These are phyloP conservation scores for Nerophis lumbriciformis DNA, from an alignment of 2,113 vertebrate species.

Conservation along the genomic window DNA sequence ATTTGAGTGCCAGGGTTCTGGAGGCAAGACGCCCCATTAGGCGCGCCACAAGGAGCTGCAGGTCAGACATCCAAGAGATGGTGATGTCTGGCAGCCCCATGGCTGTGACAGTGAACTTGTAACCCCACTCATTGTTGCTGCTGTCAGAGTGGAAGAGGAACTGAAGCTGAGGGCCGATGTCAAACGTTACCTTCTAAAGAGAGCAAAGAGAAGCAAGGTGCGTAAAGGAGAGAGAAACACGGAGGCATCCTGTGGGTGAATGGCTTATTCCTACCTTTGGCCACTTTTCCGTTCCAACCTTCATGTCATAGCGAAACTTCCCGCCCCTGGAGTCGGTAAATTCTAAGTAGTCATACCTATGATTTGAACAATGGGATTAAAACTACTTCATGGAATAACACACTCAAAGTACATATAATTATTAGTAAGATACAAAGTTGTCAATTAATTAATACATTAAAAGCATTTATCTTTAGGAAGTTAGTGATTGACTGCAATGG, in stretches of 20 bases:
- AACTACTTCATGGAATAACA: no score
- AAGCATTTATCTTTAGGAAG: no score
- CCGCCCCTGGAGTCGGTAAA: slow-evolving; percentile 93
- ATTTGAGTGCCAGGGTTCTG: slow-evolving; percentile 84
- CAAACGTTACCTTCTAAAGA: slow-evolving; percentile 93
- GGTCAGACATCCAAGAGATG: slow-evolving; percentile 91
- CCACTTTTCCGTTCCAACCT: slow-evolving; percentile 96
- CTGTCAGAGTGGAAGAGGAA: slow-evolving; percentile 98
- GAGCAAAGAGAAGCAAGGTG: slow-evolving; percentile 43
- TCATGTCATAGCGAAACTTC: slow-evolving; percentile 93
- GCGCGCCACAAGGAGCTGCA: slow-evolving; percentile 88
- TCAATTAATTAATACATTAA: no score
- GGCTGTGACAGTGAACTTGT: slow-evolving; percentile 91
- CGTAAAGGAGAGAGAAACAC: not conserved
- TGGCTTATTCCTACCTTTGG: slow-evolving; percentile 78
- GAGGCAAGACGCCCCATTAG: slow-evolving; percentile 93
- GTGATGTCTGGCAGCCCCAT: slow-evolving; percentile 88
- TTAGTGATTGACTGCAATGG: no score
- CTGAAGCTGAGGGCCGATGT: slow-evolving; percentile 91
- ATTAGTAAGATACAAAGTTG: no score
- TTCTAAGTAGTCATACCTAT: slow-evolving; percentile 95
- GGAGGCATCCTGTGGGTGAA: not conserved
- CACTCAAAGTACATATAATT: no score
- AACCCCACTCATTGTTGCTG: slow-evolving; percentile 98
- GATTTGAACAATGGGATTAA: not conserved